Base-by-base conservation (phyloP, 2,113 vertebrate species). In the Phocoena sinus region DNA sequence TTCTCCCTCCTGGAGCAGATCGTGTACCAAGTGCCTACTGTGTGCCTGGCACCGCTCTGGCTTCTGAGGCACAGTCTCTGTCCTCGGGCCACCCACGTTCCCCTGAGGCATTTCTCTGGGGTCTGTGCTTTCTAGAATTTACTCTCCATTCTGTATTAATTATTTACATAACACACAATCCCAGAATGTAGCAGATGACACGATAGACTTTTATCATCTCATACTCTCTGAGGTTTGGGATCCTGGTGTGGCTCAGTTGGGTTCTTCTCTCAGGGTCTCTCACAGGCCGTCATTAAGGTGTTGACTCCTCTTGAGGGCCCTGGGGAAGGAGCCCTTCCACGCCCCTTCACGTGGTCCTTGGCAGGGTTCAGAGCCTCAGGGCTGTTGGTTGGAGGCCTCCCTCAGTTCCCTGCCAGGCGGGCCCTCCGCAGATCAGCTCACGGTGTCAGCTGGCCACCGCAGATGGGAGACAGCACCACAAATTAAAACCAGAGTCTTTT, bases 241-340 rank as follows among this genome's bases (percentile, higher is more conserved):
- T 23, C 21, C 8, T 11, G 33, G 11, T 2, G 25, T 17, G 47
- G 41, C 21, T 38, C 25, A 17, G 15, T 28, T 58, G 83, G 38
- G 3, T 41, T 58, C 3, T 13, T 63, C 10, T 6, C 62, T 50
- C n/a, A 33, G 26, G n/a, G 71, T 79, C 70, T 68, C 53, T 82
- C 67, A 20, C 0, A 28, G 50, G 26, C 93, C 58, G n/a, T 3
- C 0, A 2, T 6, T 25, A 23, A 10, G 33, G 25, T 23, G 17
- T 4, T n/a, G 58, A n/a, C 28, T 62, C 13, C 3, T 62, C 86
- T 62, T 0, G 0, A 47, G 38, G 58, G 21, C 23, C 9, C 0
- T 0, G 33, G 26, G 76, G 26, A 31, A 33, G n/a, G 47, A 41
- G 8, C n/a, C n/a, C 47, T 31, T 31, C 26, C 20, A 0, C 0